Evolutionary conservation across 2,888 invertebrate genomes (phyloP).

Genomic region (Labia minor): DNA sequence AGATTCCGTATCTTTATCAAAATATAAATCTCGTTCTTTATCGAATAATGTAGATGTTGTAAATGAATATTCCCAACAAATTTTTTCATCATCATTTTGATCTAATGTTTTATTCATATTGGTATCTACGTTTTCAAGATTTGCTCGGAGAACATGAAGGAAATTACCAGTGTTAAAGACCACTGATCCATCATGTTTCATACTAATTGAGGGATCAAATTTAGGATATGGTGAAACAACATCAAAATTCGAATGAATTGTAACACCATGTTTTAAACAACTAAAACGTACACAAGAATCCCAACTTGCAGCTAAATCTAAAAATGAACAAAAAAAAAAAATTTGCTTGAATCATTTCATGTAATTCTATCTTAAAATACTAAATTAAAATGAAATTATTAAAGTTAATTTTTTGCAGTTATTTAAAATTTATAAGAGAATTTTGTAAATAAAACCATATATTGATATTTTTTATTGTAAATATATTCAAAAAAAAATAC

Average conservation of each 20-base stretch:
- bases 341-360: not conserved
- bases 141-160: constrained; percentile 63
- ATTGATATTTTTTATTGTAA: no score
- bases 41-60: not conserved
- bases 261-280: constrained; percentile 81
- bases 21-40: not conserved
- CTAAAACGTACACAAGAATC: constrained; percentile 51
- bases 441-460: no score
- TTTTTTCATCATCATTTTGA: not conserved
- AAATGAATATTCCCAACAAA: not conserved
- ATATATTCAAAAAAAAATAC: constrained; percentile 19
- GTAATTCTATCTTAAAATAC: constrained; percentile 25
- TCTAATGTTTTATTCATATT: not conserved
- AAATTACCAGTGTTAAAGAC: constrained; percentile 77
- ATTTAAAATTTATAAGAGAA: constrained; percentile 3
- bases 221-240: constrained; percentile 75
- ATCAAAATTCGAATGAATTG: constrained; percentile 84
- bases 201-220: constrained; percentile 43
- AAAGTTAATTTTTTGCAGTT: not conserved
- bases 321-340: no score
- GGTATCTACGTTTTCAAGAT: constrained; percentile 36
- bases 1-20: not conserved
- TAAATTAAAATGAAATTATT: no score
- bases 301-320: constrained; percentile 44
- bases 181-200: constrained; percentile 46